Evolutionary conservation across 2,113 vertebrate species (phyloP).

Genomic region (Megaceryle torquata): DNA sequence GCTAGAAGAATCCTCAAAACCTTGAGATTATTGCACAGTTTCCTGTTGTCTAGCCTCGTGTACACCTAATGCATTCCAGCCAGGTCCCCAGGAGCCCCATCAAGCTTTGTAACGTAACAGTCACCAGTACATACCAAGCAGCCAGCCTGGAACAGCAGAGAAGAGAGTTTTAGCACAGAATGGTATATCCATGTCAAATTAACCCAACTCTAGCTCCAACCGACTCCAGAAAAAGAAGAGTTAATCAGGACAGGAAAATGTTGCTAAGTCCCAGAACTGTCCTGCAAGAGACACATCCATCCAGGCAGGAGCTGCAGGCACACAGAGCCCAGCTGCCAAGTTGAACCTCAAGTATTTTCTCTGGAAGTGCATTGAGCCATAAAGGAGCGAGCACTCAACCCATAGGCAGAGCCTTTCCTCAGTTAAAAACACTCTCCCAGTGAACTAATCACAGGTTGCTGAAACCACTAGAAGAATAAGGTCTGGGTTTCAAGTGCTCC

Average conservation of each 20-base stretch:
- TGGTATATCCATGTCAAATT: not conserved
- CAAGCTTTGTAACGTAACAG: not conserved
- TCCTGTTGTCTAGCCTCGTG: not conserved
- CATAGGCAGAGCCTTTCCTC: not conserved
- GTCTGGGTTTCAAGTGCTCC: not conserved
- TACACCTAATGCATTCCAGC: rapidly evolving
- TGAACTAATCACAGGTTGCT: not conserved
- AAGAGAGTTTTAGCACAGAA: not conserved
- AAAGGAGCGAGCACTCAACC: not conserved
- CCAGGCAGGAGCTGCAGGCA: not conserved
- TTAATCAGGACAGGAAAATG: not conserved
- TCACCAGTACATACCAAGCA: not conserved
- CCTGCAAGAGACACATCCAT: not conserved
- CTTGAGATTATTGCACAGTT: not conserved
- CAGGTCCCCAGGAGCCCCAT: not conserved
- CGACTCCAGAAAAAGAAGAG: not conserved
- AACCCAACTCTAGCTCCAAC: not conserved
- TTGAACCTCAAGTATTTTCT: not conserved
- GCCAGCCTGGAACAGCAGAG: rapidly evolving
- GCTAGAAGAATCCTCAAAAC: not conserved
- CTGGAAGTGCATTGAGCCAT: not conserved
- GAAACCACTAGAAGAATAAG: not conserved
- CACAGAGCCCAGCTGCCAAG: not conserved
- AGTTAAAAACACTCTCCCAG: not conserved
- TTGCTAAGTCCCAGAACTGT: not conserved